phyloP scores from a whole-genome alignment of 2,113 vertebrate species.

The Poeciliopsis turrubarensis region DNA sequence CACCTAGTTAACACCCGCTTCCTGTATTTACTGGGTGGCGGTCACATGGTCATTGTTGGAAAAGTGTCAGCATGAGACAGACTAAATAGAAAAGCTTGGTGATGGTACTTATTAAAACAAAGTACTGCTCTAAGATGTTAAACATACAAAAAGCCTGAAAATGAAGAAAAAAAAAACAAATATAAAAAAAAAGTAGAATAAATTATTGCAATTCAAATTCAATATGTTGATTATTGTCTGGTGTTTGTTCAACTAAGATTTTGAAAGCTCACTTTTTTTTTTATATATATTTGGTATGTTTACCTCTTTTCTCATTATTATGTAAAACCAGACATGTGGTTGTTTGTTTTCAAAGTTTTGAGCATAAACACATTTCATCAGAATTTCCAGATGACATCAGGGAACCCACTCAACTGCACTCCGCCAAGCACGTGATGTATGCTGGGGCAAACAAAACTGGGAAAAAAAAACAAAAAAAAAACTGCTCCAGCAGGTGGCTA shows the following conservation, averaged over 20 bases:
- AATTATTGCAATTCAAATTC: not conserved
- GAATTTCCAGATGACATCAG: slow-evolving; percentile 47
- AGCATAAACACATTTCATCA: slow-evolving; percentile 49
- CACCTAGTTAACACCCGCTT: slow-evolving; percentile 39
- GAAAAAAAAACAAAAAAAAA: slow-evolving; percentile 2
- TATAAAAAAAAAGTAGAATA: not conserved
- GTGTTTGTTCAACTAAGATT: not conserved
- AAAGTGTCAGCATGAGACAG: slow-evolving; percentile 21
- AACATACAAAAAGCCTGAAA: not conserved
- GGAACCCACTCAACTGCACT: slow-evolving; percentile 1
- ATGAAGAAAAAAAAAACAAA: not conserved
- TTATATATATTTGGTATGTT: not conserved
- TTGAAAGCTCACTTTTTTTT: slow-evolving; percentile 16
- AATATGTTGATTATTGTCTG: not conserved
- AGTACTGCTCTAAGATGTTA: not conserved
- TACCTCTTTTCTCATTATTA: slow-evolving; percentile 17
- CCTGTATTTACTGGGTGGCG: slow-evolving; percentile 52
- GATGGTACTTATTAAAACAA: slow-evolving; percentile 32
- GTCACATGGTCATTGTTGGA: slow-evolving; percentile 33
- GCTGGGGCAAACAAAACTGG: not conserved
- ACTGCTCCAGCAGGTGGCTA: slow-evolving; percentile 72
- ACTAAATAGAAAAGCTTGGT: slow-evolving; percentile 28
- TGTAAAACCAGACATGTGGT: slow-evolving; percentile 52
- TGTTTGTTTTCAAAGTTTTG: slow-evolving; percentile 39
- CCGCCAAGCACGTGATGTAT: slow-evolving; percentile 34